phyloP scores from a whole-genome alignment of 2,797 vertebrate genomes.

The Avahi laniger region DNA sequence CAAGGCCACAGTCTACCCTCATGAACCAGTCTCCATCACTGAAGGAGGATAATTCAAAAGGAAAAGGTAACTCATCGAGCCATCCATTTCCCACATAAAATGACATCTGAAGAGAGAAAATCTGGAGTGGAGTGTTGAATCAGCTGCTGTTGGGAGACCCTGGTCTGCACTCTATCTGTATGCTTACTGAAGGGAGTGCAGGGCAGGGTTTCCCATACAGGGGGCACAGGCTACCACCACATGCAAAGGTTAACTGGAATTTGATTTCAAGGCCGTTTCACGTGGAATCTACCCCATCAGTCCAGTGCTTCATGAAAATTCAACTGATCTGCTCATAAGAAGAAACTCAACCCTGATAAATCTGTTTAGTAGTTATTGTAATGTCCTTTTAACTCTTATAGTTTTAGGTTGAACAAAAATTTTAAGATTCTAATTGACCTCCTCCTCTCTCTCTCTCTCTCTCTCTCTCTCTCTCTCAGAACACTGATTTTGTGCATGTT shows the following conservation, averaged over 20 bases:
- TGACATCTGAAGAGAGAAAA: slow-evolving; percentile 53
- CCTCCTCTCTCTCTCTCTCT: neutral
- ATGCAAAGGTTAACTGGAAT: slow-evolving; percentile 34
- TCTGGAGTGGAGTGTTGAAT: slow-evolving; percentile 26
- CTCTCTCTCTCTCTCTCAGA: neutral
- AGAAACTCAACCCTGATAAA: neutral
- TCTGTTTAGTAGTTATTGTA: neutral
- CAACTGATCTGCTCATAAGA: neutral
- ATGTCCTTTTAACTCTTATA: neutral
- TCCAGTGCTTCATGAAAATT: neutral
- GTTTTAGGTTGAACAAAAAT: neutral
- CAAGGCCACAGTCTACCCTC: neutral
- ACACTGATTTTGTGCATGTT: neutral
- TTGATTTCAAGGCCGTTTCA: slow-evolving; percentile 2
- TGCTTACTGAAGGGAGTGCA: slow-evolving; percentile 67
- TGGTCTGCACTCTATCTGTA: slow-evolving; percentile 77
- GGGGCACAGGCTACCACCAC: slow-evolving; percentile 57
- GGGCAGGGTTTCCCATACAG: slow-evolving; percentile 76
- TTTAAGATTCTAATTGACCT: neutral
- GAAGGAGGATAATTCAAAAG: neutral
- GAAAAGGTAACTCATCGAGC: neutral
- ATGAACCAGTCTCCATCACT: neutral
- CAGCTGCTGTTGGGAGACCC: slow-evolving; percentile 75
- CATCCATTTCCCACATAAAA: slow-evolving; percentile 23
- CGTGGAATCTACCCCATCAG: neutral